Evolutionary conservation across 1,140 invertebrate species (phyloP), one percentile per base, ranked within the genome.

Genomic region (Daktulosphaira vitifoliae): DNA sequence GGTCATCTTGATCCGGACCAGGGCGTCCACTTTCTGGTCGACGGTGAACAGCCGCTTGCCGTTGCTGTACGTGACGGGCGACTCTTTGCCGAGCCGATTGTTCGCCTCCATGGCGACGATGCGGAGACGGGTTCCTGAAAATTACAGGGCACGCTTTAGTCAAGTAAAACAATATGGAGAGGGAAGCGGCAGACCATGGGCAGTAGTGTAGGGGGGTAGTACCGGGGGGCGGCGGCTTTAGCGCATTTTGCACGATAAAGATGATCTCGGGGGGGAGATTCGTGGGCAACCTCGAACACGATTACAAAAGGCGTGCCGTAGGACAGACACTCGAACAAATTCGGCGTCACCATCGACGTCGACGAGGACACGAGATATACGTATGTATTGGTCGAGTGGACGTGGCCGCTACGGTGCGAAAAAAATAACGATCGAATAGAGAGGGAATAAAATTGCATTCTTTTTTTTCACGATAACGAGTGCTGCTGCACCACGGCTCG

Each of bases 1-100:
- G 1, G 56, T 62, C 56, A 62, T 62, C 18, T 62, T 62, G 42
- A 62, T 62, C 39, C 56, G 56, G 15, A 62, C 56, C 56, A 62
- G 6, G n/a, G 56, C 56, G 26, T 62, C 56, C 42, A 62, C 56
- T 25, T 62, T 62, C 42, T 62, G 56, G 25, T 62, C 56, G 18
- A 62, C 29, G 25, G 56, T 62, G 42, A 62, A 62, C 42, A 62
- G 42, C 5, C 56, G 56, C 18, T 62, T 62, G 11, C 56, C 56
- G 56, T 62, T 62, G 25, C 56, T 62, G 56, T 62, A 62, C 13
- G 56, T 62, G 8, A 62, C 29, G 2, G 56, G 56, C 18, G 56
- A 48, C 18, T 62, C 56, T 16, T 62, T 62, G 8, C 46, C 46
- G 2, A 62, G 42, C n/a, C n/a, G n/a, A n/a, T n/a, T n/a, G 23